Evolutionary conservation across 2,113 vertebrate species (phyloP).

Genomic region (Microtus oregoni): DNA sequence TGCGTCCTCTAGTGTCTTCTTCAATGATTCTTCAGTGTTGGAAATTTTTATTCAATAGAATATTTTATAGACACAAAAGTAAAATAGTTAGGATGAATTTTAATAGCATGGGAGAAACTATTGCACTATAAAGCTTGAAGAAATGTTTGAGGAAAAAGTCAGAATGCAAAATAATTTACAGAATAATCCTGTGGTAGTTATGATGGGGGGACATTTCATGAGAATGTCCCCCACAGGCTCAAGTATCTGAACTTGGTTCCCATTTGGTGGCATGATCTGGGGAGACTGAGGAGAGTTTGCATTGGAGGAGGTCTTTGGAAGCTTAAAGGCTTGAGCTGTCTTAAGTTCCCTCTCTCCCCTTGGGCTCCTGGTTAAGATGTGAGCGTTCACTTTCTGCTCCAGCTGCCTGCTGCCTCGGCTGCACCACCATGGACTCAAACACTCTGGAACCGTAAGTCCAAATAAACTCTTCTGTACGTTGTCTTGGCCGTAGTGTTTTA

Average conservation of each 20-base stretch:
- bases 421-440: not conserved
- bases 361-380: not conserved
- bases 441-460: not conserved
- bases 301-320: not conserved
- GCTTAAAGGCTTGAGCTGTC: not conserved
- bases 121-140: not conserved
- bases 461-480: not conserved
- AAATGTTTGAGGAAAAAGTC: slow-evolving; percentile 31
- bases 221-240: not conserved
- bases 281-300: not conserved
- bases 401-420: not conserved
- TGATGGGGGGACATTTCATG: too few species aligned
- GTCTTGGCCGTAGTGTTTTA: too few species aligned
- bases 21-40: not conserved
- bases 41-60: not conserved
- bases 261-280: not conserved
- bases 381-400: not conserved
- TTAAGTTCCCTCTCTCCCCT: not conserved
- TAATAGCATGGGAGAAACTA: slow-evolving; percentile 14
- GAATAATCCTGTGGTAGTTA: not conserved
- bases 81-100: slow-evolving; percentile 22
- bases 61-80: slow-evolving; percentile 27
- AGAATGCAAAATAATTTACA: slow-evolving; percentile 46
- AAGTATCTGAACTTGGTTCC: not conserved
- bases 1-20: not conserved